Percentiles rank a stretch among this genome's conserved stretches.
phyloP scores from a whole-genome alignment of 92 coral and sea anemone species.

The Epizoanthus illoricatus region DNA sequence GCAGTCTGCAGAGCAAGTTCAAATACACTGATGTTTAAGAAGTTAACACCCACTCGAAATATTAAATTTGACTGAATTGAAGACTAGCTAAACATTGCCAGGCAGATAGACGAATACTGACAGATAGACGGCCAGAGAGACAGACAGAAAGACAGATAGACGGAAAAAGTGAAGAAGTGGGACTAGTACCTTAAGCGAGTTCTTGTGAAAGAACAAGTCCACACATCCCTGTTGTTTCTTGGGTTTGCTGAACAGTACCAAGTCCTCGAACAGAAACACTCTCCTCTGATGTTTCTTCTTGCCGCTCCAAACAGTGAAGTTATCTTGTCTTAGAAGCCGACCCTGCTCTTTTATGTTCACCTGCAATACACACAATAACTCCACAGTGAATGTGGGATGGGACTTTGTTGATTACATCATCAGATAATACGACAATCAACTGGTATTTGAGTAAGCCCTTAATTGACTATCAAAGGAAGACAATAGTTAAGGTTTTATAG shows the following conservation, averaged over 20 bases:
- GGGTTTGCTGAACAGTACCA: slow-evolving; percentile 93
- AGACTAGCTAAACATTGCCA: too few species aligned
- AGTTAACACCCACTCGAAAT: too few species aligned
- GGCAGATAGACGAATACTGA: too few species aligned
- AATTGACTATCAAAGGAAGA: too few species aligned
- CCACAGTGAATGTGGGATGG: neutral
- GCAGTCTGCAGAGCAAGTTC: slow-evolving; percentile 67
- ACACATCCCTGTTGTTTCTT: slow-evolving; percentile 93
- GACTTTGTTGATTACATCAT: too few species aligned
- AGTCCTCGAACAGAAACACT: slow-evolving; percentile 89
- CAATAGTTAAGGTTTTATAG: too few species aligned
- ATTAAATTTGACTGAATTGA: too few species aligned
- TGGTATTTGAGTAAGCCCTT: too few species aligned
- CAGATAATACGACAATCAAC: too few species aligned
- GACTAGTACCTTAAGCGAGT: slow-evolving; percentile 81
- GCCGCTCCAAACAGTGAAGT: slow-evolving; percentile 91
- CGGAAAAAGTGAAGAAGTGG: too few species aligned
- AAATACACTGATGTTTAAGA: neutral
- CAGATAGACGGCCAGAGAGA: neutral
- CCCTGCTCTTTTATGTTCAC: slow-evolving; percentile 97
- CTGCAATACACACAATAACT: slow-evolving; percentile 38
- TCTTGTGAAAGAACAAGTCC: slow-evolving; percentile 90
- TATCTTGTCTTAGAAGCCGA: slow-evolving; percentile 87
- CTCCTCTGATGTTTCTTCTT: slow-evolving; percentile 91
- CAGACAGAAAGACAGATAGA: neutral